These are phyloP conservation scores for Cebidichthys violaceus DNA, from an alignment of 2,113 vertebrate genomes.

Conservation along the genomic window DNA sequence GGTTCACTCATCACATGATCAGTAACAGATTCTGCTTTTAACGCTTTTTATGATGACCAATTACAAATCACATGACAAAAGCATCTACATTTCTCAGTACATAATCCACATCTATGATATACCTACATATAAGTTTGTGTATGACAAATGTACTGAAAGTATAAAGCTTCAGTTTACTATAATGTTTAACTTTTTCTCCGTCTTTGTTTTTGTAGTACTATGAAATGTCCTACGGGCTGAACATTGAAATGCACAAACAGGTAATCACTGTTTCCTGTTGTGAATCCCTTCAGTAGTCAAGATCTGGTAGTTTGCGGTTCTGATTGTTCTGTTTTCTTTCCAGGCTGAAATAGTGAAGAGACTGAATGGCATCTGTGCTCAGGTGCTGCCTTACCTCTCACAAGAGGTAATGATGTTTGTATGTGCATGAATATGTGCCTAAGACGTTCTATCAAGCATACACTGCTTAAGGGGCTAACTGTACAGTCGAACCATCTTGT, in stretches of 20 bases:
- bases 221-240: slow-evolving; percentile 98
- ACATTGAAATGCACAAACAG: slow-evolving; percentile 99
- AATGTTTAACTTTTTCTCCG: not conserved
- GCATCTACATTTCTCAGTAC: not conserved
- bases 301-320: not conserved
- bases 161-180: not conserved
- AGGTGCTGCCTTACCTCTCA: slow-evolving; percentile 97
- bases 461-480: not conserved
- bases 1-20: not conserved
- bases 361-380: slow-evolving; percentile 97
- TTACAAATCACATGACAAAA: not conserved
- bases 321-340: not conserved
- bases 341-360: slow-evolving; percentile 98
- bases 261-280: slow-evolving; percentile 66
- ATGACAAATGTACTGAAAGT: no score
- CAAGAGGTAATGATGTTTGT: slow-evolving; percentile 88
- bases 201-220: slow-evolving; percentile 87
- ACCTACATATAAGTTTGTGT: not conserved
- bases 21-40: not conserved
- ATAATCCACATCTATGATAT: not conserved
- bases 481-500: not conserved
- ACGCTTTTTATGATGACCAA: not conserved
- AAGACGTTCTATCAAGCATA: not conserved
- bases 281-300: not conserved
- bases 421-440: not conserved